Conservation (phyloP, 35 echinoderm and acorn worm genomes). For the Chiridota heheva region DNA sequence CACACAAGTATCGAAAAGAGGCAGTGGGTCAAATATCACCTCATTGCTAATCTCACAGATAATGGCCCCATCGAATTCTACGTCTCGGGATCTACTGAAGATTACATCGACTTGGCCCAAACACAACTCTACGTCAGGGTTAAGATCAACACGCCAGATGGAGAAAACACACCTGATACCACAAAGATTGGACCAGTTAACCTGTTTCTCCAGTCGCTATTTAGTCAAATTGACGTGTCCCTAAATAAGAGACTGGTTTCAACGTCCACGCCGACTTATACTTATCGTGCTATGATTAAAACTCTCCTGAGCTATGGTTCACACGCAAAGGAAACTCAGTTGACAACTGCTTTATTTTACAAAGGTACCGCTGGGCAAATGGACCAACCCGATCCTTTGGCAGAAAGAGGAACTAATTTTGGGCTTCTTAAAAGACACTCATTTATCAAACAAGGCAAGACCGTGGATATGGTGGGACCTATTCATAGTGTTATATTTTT, state of each 20-base stretch:
- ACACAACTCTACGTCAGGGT: too few relatives aligned
- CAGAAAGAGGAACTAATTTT: too few relatives aligned
- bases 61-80: too few relatives aligned
- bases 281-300: slow-evolving; percentile 51
- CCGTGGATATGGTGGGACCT: too few relatives aligned
- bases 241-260: slow-evolving; percentile 57
- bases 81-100: too few relatives aligned
- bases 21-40: too few relatives aligned
- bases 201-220: slow-evolving; percentile 50
- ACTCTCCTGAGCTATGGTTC: slow-evolving; percentile 30
- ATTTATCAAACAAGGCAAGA: too few relatives aligned
- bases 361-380: slow-evolving; percentile 48
- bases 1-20: too few relatives aligned
- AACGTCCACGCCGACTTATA: slow-evolving; percentile 43
- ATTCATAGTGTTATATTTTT: not conserved
- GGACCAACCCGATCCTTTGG: not conserved
- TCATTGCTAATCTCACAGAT: too few relatives aligned
- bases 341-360: slow-evolving; percentile 42
- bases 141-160: slow-evolving; percentile 41
- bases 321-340: slow-evolving; percentile 43
- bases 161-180: not conserved
- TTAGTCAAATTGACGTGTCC: too few relatives aligned
- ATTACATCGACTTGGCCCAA: slow-evolving; percentile 27
- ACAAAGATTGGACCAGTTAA: slow-evolving; percentile 44
- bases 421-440: too few relatives aligned